Evolutionary conservation across 2,113 vertebrate genomes (phyloP), one percentile per base, ranked within the genome.

Genomic region (Mugil cephalus): DNA sequence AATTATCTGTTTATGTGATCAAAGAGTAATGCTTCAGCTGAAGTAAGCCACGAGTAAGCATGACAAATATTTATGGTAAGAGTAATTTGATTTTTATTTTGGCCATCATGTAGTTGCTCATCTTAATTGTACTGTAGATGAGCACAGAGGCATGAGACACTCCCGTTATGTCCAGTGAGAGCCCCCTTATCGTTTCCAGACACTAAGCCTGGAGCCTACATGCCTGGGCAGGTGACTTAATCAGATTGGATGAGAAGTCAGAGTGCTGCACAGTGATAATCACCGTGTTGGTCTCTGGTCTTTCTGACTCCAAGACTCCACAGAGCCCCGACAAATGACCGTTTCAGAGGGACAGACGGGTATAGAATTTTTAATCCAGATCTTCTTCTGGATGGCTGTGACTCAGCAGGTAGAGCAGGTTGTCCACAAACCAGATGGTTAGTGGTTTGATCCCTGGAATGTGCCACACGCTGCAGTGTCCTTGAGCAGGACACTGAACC

Each of bases 181-280:
- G 61, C 35, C 52, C 12, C 47, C 24, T 30, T 52, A 64, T 74
- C 58, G 56, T 30, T 65, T 82, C 67, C 83, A 84, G 84, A 80
- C 79, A 74, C 69, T 42, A 34, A 69, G 64, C 34, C 64, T 30
- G n/a, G 19, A 74, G 65, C 17, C 50, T 48, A 19, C 69, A 66
- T 65, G 87, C 64, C 77, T 19, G 43, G 53, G 34, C 83, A 73
- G 65, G 77, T 46, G 10, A 48, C 51, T 77, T 80, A 45, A 76
- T 76, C 68, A 54, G 76, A 84, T 61, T 79, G 72, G 73, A 70
- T 72, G 59, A 72, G 77, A 76, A 48, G 53, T 34, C 53, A 64
- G 6, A 5, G 51, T 43, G 19, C 43, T 70, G 46, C 58, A 54
- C 17, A 56, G 54, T 69, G 65, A 64, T 77, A 83, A 86, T 81